Percentiles rank a stretch among this genome's conserved stretches.
Conservation (phyloP, 2,888 invertebrate genomes). For the Arge pagana region DNA sequence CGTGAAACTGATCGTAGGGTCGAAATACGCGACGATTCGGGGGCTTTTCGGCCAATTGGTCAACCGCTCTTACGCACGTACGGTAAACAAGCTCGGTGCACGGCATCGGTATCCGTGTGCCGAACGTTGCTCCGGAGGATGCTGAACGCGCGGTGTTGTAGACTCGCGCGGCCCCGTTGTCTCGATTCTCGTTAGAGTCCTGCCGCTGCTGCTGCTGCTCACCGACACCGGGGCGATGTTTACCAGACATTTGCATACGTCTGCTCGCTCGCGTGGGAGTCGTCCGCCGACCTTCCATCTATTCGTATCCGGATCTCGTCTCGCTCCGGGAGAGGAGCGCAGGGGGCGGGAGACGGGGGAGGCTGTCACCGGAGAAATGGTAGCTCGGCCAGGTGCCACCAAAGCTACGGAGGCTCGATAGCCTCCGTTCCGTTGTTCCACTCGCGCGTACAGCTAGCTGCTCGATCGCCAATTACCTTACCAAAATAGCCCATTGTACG, state of each 20-base stretch:
- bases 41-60: neutral
- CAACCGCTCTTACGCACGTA: too few relatives aligned
- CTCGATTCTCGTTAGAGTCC: too few relatives aligned
- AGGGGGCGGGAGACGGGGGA: too few relatives aligned
- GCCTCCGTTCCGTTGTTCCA: slow-evolving; percentile 11
- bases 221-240: slow-evolving; percentile 40
- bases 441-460: slow-evolving; percentile 25
- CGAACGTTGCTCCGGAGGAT: neutral
- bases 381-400: too few relatives aligned
- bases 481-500: slow-evolving; percentile 38
- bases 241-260: slow-evolving; percentile 56
- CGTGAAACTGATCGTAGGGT: neutral
- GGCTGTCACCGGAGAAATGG: too few relatives aligned
- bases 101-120: neutral
- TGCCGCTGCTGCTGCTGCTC: neutral
- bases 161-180: too few relatives aligned
- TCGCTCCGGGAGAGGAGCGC: too few relatives aligned
- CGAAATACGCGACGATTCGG: neutral
- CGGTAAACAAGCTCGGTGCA: too few relatives aligned
- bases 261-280: slow-evolving; percentile 39
- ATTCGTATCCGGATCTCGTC: too few relatives aligned
- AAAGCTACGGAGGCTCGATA: slow-evolving; percentile 16
- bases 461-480: slow-evolving; percentile 46
- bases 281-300: neutral
- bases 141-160: too few relatives aligned